A percentile compares a stretch with the other conserved stretches of the same genome.
Conservation (phyloP, 2,113 vertebrate species). For the Miniopterus natalensis region DNA sequence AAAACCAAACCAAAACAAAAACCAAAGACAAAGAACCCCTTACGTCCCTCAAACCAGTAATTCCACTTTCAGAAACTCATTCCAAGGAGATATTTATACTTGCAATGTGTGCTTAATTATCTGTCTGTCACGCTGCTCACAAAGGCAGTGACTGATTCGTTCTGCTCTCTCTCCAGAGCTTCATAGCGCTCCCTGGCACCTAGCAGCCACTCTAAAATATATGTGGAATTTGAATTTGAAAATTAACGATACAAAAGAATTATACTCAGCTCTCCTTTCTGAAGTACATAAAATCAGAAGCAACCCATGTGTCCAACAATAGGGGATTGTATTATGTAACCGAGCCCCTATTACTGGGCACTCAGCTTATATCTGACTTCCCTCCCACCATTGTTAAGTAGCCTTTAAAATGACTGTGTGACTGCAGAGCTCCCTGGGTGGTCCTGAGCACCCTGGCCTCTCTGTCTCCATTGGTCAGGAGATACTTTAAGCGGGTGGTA, state of each 20-base stretch:
- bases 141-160: neutral
- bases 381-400: neutral
- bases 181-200: neutral
- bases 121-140: neutral
- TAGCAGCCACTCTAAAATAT: neutral
- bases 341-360: neutral
- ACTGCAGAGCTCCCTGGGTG: neutral
- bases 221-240: neutral
- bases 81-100: slow-evolving; percentile 1
- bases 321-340: neutral
- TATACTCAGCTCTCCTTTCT: neutral
- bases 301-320: neutral
- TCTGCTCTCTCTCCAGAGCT: neutral
- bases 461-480: slow-evolving; percentile 54
- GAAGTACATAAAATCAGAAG: neutral
- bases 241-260: neutral
- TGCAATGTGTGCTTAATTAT: neutral
- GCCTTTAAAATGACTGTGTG: neutral
- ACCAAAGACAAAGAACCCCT: neutral
- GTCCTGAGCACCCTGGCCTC: neutral
- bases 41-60: neutral
- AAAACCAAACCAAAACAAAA: neutral
- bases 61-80: neutral
- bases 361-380: neutral
- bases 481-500: slow-evolving; percentile 86